phyloP scores from a whole-genome alignment of 2,113 vertebrate genomes.

The Sigmodon hispidus region DNA sequence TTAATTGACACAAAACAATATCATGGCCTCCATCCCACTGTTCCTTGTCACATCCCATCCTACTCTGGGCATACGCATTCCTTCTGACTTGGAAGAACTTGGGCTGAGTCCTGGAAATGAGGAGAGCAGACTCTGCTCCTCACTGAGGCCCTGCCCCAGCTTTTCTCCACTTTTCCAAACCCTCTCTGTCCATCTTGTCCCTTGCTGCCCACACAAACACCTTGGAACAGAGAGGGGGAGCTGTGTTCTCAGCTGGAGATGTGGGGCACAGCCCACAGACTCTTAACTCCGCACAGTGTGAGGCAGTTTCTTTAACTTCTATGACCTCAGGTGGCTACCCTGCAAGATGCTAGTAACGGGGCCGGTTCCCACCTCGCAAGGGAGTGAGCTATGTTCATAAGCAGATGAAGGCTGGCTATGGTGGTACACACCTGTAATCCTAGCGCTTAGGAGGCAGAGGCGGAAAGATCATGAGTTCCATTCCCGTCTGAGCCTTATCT shows the following conservation, averaged over 20 bases:
- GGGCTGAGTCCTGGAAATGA: background rate
- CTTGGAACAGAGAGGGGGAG: background rate
- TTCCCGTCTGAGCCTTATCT: background rate
- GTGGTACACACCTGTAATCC: background rate
- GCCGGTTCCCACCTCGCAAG: background rate
- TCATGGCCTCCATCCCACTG: background rate
- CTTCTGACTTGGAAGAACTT: background rate
- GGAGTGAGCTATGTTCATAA: background rate
- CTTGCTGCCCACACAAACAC: background rate
- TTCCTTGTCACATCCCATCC: constrained; percentile 40
- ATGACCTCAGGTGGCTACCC: background rate
- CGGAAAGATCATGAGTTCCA: background rate
- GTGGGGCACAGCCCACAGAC: background rate
- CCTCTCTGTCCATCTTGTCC: background rate
- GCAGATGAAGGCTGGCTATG: background rate
- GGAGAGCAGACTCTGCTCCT: background rate
- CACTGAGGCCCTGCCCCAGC: background rate
- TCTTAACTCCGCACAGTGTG: background rate
- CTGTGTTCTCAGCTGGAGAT: background rate
- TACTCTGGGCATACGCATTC: background rate
- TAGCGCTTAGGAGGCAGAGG: background rate
- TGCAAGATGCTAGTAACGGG: background rate
- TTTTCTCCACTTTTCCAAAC: background rate
- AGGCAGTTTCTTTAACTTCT: background rate
- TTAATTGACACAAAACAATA: constrained; percentile 66